Conservation (phyloP, 2,797 vertebrate species). For the Micropoecilia bifurca region DNA sequence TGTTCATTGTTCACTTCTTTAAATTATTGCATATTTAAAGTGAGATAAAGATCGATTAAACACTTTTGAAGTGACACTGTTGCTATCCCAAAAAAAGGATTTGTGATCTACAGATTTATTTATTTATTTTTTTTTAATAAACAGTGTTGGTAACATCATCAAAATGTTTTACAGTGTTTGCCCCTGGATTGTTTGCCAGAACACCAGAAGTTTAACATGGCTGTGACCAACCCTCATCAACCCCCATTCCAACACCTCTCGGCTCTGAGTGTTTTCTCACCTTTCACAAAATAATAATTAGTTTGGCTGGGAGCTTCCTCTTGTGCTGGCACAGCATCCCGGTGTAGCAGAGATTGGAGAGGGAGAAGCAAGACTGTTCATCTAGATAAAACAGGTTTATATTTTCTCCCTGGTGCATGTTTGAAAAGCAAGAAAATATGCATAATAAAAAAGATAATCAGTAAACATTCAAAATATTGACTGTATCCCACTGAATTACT, state of each 20-base stretch:
- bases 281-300: conserved; percentile 59
- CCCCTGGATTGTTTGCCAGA: conserved; percentile 14
- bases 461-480: not conserved
- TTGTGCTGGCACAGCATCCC: conserved; percentile 35
- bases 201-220: conserved; percentile 16
- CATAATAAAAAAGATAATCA: not conserved
- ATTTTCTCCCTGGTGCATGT: not conserved
- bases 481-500: not conserved
- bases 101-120: not conserved
- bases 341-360: conserved; percentile 4
- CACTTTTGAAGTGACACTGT: not conserved
- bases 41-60: not conserved
- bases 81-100: not conserved
- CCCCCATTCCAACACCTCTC: conserved; percentile 39
- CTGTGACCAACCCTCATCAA: conserved; percentile 25
- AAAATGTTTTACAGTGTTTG: conserved; percentile 9
- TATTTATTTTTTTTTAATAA: not conserved
- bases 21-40: not conserved
- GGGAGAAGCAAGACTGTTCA: conserved; percentile 21
- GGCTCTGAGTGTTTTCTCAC: conserved; percentile 50
- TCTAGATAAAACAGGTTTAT: conserved; percentile 16
- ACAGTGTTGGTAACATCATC: not conserved
- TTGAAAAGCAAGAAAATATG: not conserved
- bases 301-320: conserved; percentile 37
- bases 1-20: not conserved